These are phyloP conservation scores for Elachura formosa DNA, from an alignment of 2,113 vertebrate species.

Conservation along the genomic window DNA sequence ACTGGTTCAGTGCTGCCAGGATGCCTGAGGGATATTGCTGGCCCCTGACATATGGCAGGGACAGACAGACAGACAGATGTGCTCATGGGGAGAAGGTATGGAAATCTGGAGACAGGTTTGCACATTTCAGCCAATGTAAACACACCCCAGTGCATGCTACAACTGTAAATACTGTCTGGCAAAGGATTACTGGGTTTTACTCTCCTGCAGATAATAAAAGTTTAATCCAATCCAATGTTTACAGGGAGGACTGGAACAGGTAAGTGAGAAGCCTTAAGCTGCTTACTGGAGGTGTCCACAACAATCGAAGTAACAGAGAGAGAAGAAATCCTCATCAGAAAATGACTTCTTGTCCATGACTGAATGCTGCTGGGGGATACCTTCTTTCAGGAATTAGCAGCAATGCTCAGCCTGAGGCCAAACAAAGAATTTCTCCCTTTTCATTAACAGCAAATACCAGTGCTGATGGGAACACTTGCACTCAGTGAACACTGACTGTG, in stretches of 20 bases:
- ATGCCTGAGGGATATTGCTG: not conserved
- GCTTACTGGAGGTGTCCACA: not conserved
- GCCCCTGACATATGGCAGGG: not conserved
- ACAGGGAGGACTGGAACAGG: not conserved
- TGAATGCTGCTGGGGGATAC: not conserved
- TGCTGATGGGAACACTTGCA: not conserved
- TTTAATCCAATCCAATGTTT: not conserved
- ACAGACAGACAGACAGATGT: not conserved
- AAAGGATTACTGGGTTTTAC: not conserved
- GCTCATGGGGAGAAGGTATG: not conserved
- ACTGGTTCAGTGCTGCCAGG: not conserved
- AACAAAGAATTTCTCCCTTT: not conserved
- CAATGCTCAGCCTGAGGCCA: not conserved
- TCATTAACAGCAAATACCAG: not conserved
- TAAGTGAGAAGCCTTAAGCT: constrained; percentile 14
- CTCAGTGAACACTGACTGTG: not conserved
- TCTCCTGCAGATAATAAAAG: not conserved
- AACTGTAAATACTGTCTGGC: not conserved
- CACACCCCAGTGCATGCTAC: not conserved
- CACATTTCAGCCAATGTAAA: not conserved
- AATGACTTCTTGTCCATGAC: not conserved
- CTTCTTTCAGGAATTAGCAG: not conserved
- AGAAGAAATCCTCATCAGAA: not conserved
- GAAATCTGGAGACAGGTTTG: not conserved
- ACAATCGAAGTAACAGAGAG: not conserved